phyloP scores from a whole-genome alignment of 2,113 vertebrate species.

The Hirundichthys speculiger region DNA sequence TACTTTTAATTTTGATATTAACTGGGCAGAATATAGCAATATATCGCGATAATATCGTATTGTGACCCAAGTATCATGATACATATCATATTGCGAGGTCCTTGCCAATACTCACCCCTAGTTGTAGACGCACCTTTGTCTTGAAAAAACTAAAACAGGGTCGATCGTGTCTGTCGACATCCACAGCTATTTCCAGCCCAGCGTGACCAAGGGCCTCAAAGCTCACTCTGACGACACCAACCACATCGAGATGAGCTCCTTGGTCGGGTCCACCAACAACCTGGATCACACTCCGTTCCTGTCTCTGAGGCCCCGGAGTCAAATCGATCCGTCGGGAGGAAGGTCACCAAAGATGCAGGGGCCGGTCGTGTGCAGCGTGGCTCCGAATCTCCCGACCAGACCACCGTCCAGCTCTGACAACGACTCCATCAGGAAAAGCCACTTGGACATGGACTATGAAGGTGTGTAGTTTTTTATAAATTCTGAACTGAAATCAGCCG shows the following conservation, averaged over 20 bases:
- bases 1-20: neutral
- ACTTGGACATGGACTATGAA: conserved; percentile 92
- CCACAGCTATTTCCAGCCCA: conserved; percentile 82
- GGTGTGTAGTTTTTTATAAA: conserved; percentile 64
- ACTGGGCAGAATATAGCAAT: no score
- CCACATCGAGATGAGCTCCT: conserved; percentile 85
- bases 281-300: conserved; percentile 80
- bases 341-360: conserved; percentile 78
- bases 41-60: no score
- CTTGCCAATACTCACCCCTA: no score
- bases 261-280: conserved; percentile 75
- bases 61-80: no score
- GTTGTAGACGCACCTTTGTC: no score
- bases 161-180: no score
- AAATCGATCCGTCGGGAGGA: conserved; percentile 63
- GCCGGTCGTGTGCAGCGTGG: conserved; percentile 93
- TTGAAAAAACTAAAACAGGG: no score
- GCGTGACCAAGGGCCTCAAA: conserved; percentile 83
- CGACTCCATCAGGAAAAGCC: conserved; percentile 88
- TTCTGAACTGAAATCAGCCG: neutral
- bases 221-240: conserved; percentile 76
- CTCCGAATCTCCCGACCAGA: conserved; percentile 87
- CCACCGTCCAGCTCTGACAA: conserved; percentile 87
- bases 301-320: conserved; percentile 73
- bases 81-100: no score